Conservation (phyloP, 2,797 vertebrate genomes). For the Myotis daubentonii region DNA sequence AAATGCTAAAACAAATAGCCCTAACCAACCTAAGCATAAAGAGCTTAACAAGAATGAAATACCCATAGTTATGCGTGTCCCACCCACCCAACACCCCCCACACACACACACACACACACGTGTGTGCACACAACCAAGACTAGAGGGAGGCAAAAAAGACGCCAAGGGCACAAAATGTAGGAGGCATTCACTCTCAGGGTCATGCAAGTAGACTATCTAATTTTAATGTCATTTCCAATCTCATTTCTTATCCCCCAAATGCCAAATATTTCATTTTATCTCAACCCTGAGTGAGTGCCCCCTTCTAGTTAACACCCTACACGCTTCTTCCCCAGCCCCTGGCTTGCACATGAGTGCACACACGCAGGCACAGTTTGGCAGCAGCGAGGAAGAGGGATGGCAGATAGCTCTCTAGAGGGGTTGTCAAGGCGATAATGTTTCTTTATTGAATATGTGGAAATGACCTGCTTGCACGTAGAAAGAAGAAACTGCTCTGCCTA, state of each 20-base stretch:
- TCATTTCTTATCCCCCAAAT: background rate
- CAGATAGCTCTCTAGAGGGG: background rate
- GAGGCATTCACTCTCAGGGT: background rate
- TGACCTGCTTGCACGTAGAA: background rate
- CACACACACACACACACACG: too few species aligned
- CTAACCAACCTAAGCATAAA: background rate
- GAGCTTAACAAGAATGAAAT: background rate
- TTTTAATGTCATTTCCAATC: background rate
- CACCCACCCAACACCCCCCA: too few species aligned
- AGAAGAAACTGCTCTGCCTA: constrained; percentile 14
- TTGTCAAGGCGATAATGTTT: background rate
- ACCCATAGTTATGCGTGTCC: background rate
- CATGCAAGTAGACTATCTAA: background rate
- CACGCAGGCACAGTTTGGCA: background rate
- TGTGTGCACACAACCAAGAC: background rate
- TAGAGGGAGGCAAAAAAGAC: background rate
- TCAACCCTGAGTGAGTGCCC: background rate
- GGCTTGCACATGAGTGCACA: too few species aligned
- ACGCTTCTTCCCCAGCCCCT: background rate
- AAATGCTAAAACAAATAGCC: background rate
- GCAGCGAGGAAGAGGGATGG: background rate
- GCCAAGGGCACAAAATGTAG: background rate
- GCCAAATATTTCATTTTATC: background rate
- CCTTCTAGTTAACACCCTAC: background rate
- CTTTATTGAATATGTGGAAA: background rate